Base-by-base conservation (phyloP, 2,113 vertebrate species). In the Sciurus niger region DNA sequence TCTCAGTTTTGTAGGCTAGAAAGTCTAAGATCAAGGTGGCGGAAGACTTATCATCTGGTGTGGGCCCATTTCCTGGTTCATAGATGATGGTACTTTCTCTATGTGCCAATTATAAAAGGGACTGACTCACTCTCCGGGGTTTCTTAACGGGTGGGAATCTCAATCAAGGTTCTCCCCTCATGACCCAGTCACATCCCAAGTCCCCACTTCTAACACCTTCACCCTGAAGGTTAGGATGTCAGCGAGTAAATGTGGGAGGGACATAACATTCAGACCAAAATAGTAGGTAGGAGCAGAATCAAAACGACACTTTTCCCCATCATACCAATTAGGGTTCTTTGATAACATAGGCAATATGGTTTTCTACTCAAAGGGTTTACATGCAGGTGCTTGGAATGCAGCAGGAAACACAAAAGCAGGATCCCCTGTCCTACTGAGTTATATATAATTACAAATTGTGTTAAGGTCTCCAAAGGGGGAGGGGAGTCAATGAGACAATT, bases 71-170 rank as follows among this genome's bases (percentile, higher is more conserved):
- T 43, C 32, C 43, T 14, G 46, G 25, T 37, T 40, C 25, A 32
- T 0, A 60, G 1, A 22, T 20, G 1, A 22, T 20, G n/a, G 32
- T 4, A 1, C 13, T 37, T 76, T 55, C n/a, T 82, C 28, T n/a
- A 13, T n/a, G 8, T 46, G 8, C 24, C 37, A 65, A 3, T 22
- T 30, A 28, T 32, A 7, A 34, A 58, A 87, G 63, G 30, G 30
- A 18, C 10, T 28, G 5, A 20, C 20, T n/a, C 46, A 48, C 37
- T n/a, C 6, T 65, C 18, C 13, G 24, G 46, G 16, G 5, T 28
- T 46, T 67, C 28, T 77, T 51, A 40, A 4, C 22, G 22, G 11
- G 53, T 6, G 13, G 24, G 5, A 25, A 77, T 9, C 37, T 30
- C 76, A 40, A 6, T 60, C 20, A 67, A 25, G 9, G 60, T 24